Conservation (phyloP, 2,113 vertebrate genomes). For the Phyllopteryx taeniolatus region DNA sequence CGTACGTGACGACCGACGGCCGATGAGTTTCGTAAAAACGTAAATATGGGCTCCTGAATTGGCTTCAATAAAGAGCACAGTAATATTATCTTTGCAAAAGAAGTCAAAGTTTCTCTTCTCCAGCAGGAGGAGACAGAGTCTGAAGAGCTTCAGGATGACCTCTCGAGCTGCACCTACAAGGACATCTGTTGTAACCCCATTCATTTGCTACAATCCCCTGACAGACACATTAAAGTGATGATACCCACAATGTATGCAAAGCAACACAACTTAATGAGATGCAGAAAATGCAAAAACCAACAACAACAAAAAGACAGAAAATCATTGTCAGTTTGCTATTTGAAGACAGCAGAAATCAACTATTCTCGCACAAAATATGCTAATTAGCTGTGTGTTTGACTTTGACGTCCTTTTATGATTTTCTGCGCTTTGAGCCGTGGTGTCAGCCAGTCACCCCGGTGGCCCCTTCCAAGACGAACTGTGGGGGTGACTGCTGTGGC, state of each 20-base stretch:
- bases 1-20: no score
- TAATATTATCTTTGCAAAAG: not conserved
- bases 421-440: conserved; percentile 25
- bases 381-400: not conserved
- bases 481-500: conserved; percentile 64
- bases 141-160: conserved; percentile 15
- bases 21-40: no score
- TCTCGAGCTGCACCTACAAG: not conserved
- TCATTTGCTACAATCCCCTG: not conserved
- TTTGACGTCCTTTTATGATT: not conserved
- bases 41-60: no score
- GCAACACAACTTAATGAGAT: not conserved
- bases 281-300: not conserved
- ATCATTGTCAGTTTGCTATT: not conserved
- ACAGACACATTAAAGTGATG: not conserved
- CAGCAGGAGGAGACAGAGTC: conserved; percentile 69
- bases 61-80: no score
- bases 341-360: not conserved
- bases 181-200: not conserved
- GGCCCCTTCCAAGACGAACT: conserved; percentile 44
- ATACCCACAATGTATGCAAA: conserved; percentile 6
- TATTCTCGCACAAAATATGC: not conserved
- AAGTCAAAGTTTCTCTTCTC: conserved; percentile 9
- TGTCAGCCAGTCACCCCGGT: conserved; percentile 32
- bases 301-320: not conserved